Conservation (phyloP, 1,140 invertebrate genomes). For the Piezodorus guildinii region DNA sequence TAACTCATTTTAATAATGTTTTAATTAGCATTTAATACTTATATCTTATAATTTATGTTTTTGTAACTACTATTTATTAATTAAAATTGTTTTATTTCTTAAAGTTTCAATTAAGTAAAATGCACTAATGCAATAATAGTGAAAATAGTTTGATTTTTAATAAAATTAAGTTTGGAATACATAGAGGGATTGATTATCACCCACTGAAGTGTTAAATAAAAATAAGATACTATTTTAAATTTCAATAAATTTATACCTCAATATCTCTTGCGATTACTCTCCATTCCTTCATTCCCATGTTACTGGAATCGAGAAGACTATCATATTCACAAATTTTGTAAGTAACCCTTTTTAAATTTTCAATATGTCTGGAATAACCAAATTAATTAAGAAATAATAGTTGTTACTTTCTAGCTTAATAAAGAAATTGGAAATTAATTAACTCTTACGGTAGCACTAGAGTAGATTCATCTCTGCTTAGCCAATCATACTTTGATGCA, state of each 20-base stretch:
- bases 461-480: conserved; percentile 37
- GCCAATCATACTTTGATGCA: conserved; percentile 41
- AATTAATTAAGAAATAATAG: not conserved
- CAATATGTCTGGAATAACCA: conserved; percentile 24
- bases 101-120: no score
- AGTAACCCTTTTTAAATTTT: conserved; percentile 40
- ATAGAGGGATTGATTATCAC: no score
- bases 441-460: conserved; percentile 52
- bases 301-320: conserved; percentile 80
- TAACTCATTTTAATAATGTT: no score
- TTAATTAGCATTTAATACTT: no score
- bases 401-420: not conserved
- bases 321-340: conserved; percentile 81
- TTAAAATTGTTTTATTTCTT: no score
- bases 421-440: not conserved
- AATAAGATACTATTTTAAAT: no score
- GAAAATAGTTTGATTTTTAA: no score
- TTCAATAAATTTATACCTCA: conserved; percentile 43
- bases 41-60: no score
- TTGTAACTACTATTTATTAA: no score
- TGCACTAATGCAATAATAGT: no score
- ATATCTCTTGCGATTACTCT: conserved; percentile 79
- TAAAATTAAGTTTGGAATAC: no score
- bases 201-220: no score
- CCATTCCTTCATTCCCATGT: conserved; percentile 89